Conservation (phyloP, 2,888 invertebrate genomes). For the Poecilus cupreus region DNA sequence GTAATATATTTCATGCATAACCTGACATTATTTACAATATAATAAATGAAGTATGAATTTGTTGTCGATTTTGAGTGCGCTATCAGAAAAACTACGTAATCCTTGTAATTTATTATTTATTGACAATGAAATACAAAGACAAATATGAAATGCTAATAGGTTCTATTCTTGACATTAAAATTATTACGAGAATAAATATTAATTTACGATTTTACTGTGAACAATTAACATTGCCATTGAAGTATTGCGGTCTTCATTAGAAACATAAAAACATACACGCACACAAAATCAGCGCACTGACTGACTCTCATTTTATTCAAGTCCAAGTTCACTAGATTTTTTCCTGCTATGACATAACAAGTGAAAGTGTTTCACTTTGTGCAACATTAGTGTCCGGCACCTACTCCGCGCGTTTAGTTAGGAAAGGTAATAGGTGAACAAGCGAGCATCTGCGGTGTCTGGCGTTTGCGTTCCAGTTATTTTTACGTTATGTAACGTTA, state of each 20-base stretch:
- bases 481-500: slow-evolving; percentile 23
- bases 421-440: slow-evolving; percentile 41
- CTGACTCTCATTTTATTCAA: slow-evolving; percentile 31
- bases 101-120: no score
- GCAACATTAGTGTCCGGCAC: neutral
- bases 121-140: no score
- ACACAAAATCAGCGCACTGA: neutral
- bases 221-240: slow-evolving; percentile 26
- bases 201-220: neutral
- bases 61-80: no score
- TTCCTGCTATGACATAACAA: slow-evolving; percentile 40
- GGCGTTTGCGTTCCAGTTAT: slow-evolving; percentile 25
- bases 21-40: slow-evolving; percentile 67
- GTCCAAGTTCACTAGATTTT: slow-evolving; percentile 40
- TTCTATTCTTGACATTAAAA: no score
- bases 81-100: no score
- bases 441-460: slow-evolving; percentile 31
- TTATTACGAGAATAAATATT: neutral
- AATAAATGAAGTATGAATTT: neutral
- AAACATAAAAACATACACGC: neutral
- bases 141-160: no score
- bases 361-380: slow-evolving; percentile 46
- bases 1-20: slow-evolving; percentile 77
- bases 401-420: neutral
- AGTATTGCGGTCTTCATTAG: neutral